phyloP scores from a whole-genome alignment of 2,113 vertebrate genomes.

The Stomatorhinus ivindoensis region DNA sequence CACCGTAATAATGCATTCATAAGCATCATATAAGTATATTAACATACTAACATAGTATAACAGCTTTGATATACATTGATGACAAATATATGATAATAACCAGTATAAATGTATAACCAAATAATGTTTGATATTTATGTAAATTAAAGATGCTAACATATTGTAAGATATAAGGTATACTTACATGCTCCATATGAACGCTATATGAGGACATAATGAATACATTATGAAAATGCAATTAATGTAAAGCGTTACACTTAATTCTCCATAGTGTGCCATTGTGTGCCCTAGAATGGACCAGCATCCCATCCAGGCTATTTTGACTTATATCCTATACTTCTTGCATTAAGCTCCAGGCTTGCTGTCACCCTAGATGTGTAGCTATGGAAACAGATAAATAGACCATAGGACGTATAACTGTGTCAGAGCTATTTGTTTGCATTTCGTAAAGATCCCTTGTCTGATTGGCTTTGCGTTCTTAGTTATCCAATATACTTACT shows the following conservation, averaged over 20 bases:
- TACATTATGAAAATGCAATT: background rate
- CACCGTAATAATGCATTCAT: background rate
- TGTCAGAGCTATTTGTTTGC: background rate
- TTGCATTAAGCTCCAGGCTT: background rate
- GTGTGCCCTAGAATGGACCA: constrained; percentile 22
- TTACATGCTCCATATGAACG: background rate
- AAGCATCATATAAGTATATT: background rate
- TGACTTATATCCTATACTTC: background rate
- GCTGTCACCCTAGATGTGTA: background rate
- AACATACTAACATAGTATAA: background rate
- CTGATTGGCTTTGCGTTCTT: background rate
- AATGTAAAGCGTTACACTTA: background rate
- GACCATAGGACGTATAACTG: background rate
- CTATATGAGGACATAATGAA: background rate
- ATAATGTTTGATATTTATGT: background rate
- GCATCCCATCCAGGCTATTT: background rate
- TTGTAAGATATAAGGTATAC: background rate
- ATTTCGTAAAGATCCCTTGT: background rate
- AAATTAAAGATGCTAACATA: background rate
- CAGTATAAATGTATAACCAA: background rate
- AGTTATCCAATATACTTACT: background rate
- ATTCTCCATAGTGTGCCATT: background rate
- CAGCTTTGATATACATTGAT: background rate
- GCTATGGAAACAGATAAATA: background rate
- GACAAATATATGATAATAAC: background rate